These are phyloP conservation scores for Teleiodes luculella DNA, from an alignment of 2,888 invertebrate species.

Conservation along the genomic window DNA sequence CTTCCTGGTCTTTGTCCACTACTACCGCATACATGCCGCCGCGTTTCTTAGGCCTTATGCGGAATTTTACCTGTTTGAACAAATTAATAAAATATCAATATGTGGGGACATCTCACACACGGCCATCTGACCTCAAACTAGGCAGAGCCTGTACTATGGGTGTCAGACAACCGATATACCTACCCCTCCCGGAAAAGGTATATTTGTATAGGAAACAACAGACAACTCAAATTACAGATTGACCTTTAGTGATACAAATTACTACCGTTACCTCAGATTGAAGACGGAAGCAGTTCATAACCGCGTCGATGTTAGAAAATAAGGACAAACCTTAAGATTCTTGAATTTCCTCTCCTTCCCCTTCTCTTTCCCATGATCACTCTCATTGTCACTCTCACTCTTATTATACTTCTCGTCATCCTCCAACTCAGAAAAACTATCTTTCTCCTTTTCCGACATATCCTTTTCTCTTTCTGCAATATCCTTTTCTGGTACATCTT, in stretches of 20 bases:
- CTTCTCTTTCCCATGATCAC: constrained; percentile 57
- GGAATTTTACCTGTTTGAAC: constrained; percentile 58
- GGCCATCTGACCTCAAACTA: too few relatives aligned
- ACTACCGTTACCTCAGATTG: too few relatives aligned
- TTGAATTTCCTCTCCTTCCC: constrained; percentile 58
- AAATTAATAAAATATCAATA: too few relatives aligned
- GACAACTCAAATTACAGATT: too few relatives aligned
- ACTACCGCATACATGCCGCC: constrained; percentile 64
- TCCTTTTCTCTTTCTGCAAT: constrained; percentile 39
- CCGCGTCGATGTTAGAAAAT: too few relatives aligned
- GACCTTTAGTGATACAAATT: too few relatives aligned
- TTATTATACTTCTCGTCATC: constrained; percentile 72
- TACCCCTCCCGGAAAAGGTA: too few relatives aligned
- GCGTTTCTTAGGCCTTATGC: constrained; percentile 62
- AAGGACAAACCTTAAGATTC: constrained; percentile 56
- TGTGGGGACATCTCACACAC: too few relatives aligned
- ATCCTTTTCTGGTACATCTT: constrained; percentile 1
- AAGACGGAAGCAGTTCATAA: too few relatives aligned
- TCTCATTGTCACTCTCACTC: constrained; percentile 71
- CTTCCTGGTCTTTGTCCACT: constrained; percentile 42
- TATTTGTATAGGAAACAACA: too few relatives aligned
- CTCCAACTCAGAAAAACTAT: constrained; percentile 73
- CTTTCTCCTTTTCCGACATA: constrained; percentile 63
- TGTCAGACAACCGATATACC: too few relatives aligned
- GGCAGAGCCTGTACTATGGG: too few relatives aligned